Base-by-base conservation (phyloP, 2,113 vertebrate species). In the Aptenodytes patagonicus region DNA sequence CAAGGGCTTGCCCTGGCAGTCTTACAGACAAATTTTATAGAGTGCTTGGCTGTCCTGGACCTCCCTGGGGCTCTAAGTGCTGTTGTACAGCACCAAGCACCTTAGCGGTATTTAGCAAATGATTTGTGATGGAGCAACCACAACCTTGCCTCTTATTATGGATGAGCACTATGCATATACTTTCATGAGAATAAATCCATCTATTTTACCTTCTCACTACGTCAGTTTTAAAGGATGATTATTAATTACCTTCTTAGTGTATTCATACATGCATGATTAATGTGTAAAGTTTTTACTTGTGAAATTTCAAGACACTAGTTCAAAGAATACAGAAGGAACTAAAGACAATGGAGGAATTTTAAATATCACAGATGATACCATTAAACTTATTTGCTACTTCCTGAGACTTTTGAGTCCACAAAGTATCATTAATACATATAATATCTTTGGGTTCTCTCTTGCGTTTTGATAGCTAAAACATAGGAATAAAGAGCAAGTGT, bases 241-340 rank as follows among this genome's bases (percentile, higher is more conserved):
- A 88, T 96, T 88, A 95, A 96, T 95, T 93, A 72, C 38, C 73
- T 46, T 61, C 73, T 31, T 64, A 49, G 17, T 68, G 42, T 83
- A 91, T n/a, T 86, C 61, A 36, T 83, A 68, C 11, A 4, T 64
- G 32, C 2, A 2, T 93, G 78, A 91, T 80, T 89, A 89, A 95
- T 55, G 40, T 40, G 32, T 32, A 36, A 49, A 93, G 46, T 64
- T 97, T 78, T 76, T 66, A 68, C 71, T 92, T 64, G 17, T 60
- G 87, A 90, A 90, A 87, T 87, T 92, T 87, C 80, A 90, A 47
- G 57, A 57, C 9, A 7, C 21, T 82, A 14, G 11, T 38, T 81
- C 40, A 40, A 91, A 71, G 38, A 73, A 57, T 19, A 58, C 29
- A 70, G 28, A 54, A 78, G 10, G 34, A 84, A 58, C 13, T 70